A percentile compares a stretch with the other conserved stretches of the same genome.
These are phyloP conservation scores for Tapirus indicus DNA, from an alignment of 2,797 vertebrate genomes.

Conservation along the genomic window DNA sequence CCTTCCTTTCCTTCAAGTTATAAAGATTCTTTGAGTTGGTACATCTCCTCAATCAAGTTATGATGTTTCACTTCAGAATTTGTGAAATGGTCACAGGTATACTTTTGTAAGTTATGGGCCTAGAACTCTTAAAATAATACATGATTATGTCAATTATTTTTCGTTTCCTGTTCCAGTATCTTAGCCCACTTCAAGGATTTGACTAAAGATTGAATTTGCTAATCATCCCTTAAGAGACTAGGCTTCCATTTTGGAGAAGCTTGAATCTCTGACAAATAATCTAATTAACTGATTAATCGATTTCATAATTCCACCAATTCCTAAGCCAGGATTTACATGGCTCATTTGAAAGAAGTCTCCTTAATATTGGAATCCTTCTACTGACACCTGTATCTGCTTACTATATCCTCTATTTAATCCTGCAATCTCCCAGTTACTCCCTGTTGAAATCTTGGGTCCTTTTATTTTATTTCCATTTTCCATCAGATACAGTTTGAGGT, in stretches of 20 bases:
- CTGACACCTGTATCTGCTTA: not conserved
- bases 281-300: not conserved
- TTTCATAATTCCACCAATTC: not conserved
- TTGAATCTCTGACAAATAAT: constrained; percentile 5
- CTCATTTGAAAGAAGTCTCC: not conserved
- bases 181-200: not conserved
- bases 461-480: not conserved
- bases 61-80: not conserved
- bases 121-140: not conserved
- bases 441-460: not conserved
- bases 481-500: not conserved
- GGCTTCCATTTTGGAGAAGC: not conserved
- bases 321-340: not conserved
- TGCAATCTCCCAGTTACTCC: not conserved
- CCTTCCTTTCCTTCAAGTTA: not conserved
- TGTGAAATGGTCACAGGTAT: not conserved
- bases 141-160: not conserved
- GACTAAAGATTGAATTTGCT: not conserved
- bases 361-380: not conserved
- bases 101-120: not conserved
- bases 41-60: not conserved
- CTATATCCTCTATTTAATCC: not conserved
- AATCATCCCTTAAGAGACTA: not conserved
- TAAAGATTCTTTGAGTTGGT: not conserved
- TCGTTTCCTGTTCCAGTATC: not conserved